A percentile compares a stretch with the other conserved stretches of the same genome.
These are phyloP conservation scores for Cardinalis cardinalis DNA, from an alignment of 2,113 vertebrate genomes.

Conservation along the genomic window DNA sequence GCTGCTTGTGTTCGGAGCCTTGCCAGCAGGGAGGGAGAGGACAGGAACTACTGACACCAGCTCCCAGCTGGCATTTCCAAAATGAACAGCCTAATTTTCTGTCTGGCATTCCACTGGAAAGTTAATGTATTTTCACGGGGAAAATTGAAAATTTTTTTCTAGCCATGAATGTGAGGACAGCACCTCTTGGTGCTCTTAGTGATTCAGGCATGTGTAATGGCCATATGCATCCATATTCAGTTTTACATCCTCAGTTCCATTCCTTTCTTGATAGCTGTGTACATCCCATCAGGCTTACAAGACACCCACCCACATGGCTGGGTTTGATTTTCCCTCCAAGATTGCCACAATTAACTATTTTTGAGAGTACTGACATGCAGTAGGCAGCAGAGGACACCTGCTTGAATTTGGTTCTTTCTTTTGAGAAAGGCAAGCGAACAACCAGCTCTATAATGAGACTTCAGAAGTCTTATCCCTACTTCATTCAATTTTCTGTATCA, in stretches of 20 bases:
- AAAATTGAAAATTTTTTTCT: not conserved
- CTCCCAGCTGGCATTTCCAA: not conserved
- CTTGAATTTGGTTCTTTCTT: not conserved
- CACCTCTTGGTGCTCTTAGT: fast-evolving
- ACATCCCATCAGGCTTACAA: not conserved
- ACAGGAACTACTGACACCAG: fast-evolving
- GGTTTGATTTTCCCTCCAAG: fast-evolving
- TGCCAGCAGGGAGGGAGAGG: not conserved
- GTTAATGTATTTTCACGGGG: not conserved
- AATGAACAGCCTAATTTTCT: not conserved
- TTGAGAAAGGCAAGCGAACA: not conserved
- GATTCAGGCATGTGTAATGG: not conserved
- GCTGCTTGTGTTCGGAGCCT: fast-evolving
- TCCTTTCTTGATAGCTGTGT: not conserved
- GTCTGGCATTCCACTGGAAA: not conserved
- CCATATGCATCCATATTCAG: not conserved
- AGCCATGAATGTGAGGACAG: fast-evolving
- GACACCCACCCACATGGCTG: not conserved
- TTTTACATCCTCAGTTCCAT: not conserved
- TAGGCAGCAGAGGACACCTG: not conserved
- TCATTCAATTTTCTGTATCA: not conserved
- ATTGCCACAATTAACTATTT: not conserved
- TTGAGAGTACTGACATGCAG: not conserved
- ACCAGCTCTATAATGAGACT: not conserved
- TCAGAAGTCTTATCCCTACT: not conserved